These are phyloP conservation scores for Hypotaenidia philippensis DNA, from an alignment of 2,797 vertebrate species.

Conservation along the genomic window DNA sequence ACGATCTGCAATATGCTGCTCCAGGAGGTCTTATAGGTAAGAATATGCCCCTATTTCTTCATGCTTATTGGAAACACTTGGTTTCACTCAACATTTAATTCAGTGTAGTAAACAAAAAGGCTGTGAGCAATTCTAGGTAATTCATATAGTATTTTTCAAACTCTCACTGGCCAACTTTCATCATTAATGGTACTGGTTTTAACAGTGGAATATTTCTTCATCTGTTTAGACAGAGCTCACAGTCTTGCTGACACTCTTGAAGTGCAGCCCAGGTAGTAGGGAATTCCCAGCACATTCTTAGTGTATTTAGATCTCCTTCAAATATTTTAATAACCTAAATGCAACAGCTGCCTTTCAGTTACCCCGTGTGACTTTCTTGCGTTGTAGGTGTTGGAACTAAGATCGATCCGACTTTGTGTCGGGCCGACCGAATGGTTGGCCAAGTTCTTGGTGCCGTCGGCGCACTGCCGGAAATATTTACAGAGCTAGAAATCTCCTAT, in stretches of 20 bases:
- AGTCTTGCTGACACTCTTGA: background rate
- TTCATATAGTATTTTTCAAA: background rate
- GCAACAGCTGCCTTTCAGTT: background rate
- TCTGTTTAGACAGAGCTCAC: background rate
- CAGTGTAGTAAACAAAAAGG: background rate
- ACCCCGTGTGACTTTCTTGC: background rate
- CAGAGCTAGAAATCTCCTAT: constrained; percentile 97
- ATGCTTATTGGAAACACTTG: background rate
- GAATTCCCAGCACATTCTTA: background rate
- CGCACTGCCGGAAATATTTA: constrained; percentile 97
- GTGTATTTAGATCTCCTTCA: background rate
- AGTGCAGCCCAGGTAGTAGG: background rate
- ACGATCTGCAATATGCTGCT: constrained; percentile 96
- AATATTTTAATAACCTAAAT: background rate
- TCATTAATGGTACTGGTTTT: background rate
- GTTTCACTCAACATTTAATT: background rate
- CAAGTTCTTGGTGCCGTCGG: constrained; percentile 97
- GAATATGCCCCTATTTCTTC: background rate
- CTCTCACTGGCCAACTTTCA: background rate
- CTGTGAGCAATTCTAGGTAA: background rate
- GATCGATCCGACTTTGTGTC: constrained; percentile 96
- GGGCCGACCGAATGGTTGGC: constrained; percentile 98
- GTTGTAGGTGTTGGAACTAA: constrained; percentile 95
- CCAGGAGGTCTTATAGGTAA: constrained; percentile 97
- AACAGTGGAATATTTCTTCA: background rate